Percentiles rank a stretch among this genome's conserved stretches.
Conservation (phyloP, 2,113 vertebrate genomes). For the Sebastes fasciatus region DNA sequence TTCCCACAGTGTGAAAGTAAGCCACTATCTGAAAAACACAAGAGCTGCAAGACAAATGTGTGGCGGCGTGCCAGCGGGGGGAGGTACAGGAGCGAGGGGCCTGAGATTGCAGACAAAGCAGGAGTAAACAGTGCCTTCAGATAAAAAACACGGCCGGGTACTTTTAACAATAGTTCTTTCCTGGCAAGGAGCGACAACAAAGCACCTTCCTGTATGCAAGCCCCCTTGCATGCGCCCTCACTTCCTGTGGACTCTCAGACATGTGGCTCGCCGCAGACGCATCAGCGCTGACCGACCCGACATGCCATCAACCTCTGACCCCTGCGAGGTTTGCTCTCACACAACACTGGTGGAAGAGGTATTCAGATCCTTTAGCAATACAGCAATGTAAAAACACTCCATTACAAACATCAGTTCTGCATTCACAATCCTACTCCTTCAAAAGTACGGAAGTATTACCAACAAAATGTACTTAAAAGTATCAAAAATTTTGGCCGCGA, state of each 20-base stretch:
- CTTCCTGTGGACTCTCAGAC: constrained; percentile 81
- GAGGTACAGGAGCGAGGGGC: constrained; percentile 58
- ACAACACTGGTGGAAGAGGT: constrained; percentile 7
- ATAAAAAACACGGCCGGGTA: constrained; percentile 73
- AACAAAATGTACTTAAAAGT: no score
- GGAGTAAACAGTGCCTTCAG: constrained; percentile 76
- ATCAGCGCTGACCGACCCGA: constrained; percentile 25
- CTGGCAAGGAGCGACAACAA: constrained; percentile 81
- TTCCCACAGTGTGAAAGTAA: constrained; percentile 79
- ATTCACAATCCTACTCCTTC: no score
- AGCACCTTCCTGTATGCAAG: constrained; percentile 81
- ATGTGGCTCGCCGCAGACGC: constrained; percentile 71
- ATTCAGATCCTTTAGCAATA: neutral
- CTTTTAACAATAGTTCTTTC: constrained; percentile 84
- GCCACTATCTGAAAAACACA: constrained; percentile 72
- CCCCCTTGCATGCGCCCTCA: constrained; percentile 81
- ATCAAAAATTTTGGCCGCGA: no score
- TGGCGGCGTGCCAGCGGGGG: constrained; percentile 72
- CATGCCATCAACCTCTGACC: constrained; percentile 59
- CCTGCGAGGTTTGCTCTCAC: constrained; percentile 26
- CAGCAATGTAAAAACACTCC: neutral
- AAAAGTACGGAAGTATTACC: no score
- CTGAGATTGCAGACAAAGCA: constrained; percentile 77
- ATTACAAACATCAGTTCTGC: no score
- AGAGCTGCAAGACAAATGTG: constrained; percentile 77